Evolutionary conservation across 2,797 vertebrate species (phyloP).

Genomic region (Channa striata): DNA sequence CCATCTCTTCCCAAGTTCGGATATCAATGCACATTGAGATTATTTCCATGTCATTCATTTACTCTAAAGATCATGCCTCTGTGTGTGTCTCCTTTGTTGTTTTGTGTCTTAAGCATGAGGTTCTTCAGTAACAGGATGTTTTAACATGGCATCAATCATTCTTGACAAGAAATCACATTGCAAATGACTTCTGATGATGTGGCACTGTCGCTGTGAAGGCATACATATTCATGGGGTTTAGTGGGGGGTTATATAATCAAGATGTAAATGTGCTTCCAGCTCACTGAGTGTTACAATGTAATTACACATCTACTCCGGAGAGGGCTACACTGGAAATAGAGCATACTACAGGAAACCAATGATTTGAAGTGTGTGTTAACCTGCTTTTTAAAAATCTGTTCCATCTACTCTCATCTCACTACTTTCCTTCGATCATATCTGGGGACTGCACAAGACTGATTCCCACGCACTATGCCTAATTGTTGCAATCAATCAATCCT

Average conservation of each 20-base stretch:
- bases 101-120: background rate
- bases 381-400: conserved; percentile 8
- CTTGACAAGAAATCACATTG: conserved; percentile 46
- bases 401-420: background rate
- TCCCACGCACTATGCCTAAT: background rate
- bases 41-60: conserved; percentile 9
- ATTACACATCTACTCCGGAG: conserved; percentile 40
- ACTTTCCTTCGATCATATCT: background rate
- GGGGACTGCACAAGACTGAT: background rate
- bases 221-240: conserved; percentile 58
- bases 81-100: background rate
- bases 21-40: conserved; percentile 11
- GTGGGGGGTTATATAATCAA: conserved; percentile 55
- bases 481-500: background rate
- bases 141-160: conserved; percentile 25
- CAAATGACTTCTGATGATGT: conserved; percentile 48
- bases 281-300: conserved; percentile 41
- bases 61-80: background rate
- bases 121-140: conserved; percentile 22
- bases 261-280: conserved; percentile 48
- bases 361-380: conserved; percentile 8
- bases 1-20: background rate
- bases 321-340: conserved; percentile 18
- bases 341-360: background rate
- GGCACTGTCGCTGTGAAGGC: conserved; percentile 11